A percentile compares a stretch with the other conserved stretches of the same genome.
These are phyloP conservation scores for Rhamphomyia laevipes DNA, from an alignment of 2,888 invertebrate genomes.

Conservation along the genomic window DNA sequence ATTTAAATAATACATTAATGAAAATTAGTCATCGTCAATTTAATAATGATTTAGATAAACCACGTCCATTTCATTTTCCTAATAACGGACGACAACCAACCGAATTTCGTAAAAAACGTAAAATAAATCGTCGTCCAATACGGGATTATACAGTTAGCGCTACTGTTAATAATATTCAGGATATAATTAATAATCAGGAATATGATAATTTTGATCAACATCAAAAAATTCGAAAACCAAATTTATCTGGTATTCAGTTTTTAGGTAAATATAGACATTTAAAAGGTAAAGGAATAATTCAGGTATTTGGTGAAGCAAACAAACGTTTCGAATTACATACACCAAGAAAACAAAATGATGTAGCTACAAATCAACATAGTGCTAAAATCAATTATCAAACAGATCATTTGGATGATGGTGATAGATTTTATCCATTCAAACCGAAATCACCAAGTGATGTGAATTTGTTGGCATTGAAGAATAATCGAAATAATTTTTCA, in stretches of 20 bases:
- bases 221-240: slow-evolving; percentile 22
- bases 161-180: slow-evolving; percentile 31
- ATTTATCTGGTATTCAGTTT: slow-evolving; percentile 30
- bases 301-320: slow-evolving; percentile 22
- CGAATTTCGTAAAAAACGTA: slow-evolving; percentile 21
- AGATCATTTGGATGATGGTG: slow-evolving; percentile 25
- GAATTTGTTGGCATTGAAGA: slow-evolving; percentile 53
- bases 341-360: slow-evolving; percentile 17
- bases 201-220: slow-evolving; percentile 7
- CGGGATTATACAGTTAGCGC: not conserved
- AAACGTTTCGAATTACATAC: not conserved
- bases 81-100: slow-evolving; percentile 31
- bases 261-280: slow-evolving; percentile 33
- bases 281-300: slow-evolving; percentile 30
- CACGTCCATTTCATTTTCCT: slow-evolving; percentile 35
- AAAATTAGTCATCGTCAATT: slow-evolving; percentile 14
- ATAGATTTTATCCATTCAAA: slow-evolving; percentile 56
- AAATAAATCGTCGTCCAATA: no score
- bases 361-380: slow-evolving; percentile 13
- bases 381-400: slow-evolving; percentile 8
- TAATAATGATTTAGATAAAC: slow-evolving; percentile 17
- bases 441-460: slow-evolving; percentile 63
- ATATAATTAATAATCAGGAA: slow-evolving; percentile 30
- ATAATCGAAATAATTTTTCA: slow-evolving; percentile 19
- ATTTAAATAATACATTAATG: slow-evolving; percentile 9